phyloP scores from a whole-genome alignment of 2,797 vertebrate species.

The Gouania willdenowi region DNA sequence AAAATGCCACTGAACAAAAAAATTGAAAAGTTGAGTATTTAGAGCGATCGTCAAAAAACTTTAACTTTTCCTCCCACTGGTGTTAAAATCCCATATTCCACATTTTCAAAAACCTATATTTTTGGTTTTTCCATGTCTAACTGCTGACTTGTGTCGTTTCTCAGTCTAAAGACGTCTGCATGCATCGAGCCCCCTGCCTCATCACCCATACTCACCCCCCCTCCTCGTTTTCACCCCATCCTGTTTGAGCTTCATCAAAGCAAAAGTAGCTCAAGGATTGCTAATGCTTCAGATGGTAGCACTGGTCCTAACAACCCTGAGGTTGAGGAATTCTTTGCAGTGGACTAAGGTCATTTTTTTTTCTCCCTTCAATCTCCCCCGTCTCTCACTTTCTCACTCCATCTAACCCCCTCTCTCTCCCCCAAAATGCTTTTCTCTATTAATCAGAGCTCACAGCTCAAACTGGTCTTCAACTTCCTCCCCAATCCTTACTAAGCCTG shows the following conservation, averaged over 20 bases:
- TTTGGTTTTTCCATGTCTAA: no score
- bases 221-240: constrained; percentile 26
- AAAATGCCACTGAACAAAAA: no score
- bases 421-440: constrained; percentile 98
- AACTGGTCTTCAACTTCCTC: constrained; percentile 99
- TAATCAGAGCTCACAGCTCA: constrained; percentile 99
- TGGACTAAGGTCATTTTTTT: constrained; percentile 92
- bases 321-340: constrained; percentile 97
- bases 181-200: constrained; percentile 45
- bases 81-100: no score
- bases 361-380: constrained; percentile 48
- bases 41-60: no score
- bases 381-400: constrained; percentile 64
- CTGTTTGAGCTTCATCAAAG: constrained; percentile 92
- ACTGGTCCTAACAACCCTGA: constrained; percentile 91
- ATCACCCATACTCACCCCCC: constrained; percentile 10
- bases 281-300: constrained; percentile 93
- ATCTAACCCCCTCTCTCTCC: constrained; percentile 82
- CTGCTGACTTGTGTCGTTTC: constrained; percentile 83
- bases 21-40: no score
- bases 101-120: no score
- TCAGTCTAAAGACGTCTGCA: no score
- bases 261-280: constrained; percentile 93
- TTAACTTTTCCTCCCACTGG: constrained; percentile 68
- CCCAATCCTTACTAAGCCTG: constrained; percentile 99